These are phyloP conservation scores for Phortica variegata DNA, from an alignment of 1,140 invertebrate genomes.

Conservation along the genomic window DNA sequence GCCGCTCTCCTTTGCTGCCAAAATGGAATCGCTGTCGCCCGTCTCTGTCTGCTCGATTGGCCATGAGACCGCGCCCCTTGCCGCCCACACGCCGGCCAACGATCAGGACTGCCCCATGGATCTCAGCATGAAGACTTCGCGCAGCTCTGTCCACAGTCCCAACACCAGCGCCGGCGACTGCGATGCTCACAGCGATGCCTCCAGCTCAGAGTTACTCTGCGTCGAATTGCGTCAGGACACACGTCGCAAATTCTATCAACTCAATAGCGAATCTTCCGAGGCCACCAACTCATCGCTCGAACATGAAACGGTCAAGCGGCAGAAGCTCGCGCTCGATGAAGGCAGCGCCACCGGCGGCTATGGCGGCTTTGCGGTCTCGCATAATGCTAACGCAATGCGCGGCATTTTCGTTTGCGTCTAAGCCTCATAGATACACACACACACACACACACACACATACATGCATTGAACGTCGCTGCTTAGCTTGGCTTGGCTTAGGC, in stretches of 20 bases:
- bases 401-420: constrained; percentile 51
- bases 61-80: constrained; percentile 27
- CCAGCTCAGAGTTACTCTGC: constrained; percentile 40
- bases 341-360: constrained; percentile 13
- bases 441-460: constrained; percentile 6
- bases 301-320: constrained; percentile 35
- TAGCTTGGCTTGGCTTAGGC: too few species aligned
- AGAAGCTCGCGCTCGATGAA: constrained; percentile 29
- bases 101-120: constrained; percentile 76
- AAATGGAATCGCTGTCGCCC: constrained; percentile 52
- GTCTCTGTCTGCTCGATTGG: constrained; percentile 50
- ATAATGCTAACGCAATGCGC: constrained; percentile 41
- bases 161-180: constrained; percentile 14
- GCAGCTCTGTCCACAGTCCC: constrained; percentile 47
- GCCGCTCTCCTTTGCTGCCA: constrained; percentile 40
- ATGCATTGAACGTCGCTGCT: constrained; percentile 12
- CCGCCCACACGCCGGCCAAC: background rate
- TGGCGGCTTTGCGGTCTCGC: constrained; percentile 30
- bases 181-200: constrained; percentile 32
- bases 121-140: constrained; percentile 68
- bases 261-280: constrained; percentile 35
- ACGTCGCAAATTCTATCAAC: constrained; percentile 41
- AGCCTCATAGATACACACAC: constrained; percentile 8
- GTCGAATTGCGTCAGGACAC: constrained; percentile 17
- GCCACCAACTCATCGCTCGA: constrained; percentile 4